Evolutionary conservation across 2,888 invertebrate species (phyloP), one percentile per base, ranked within the genome.

Genomic region (Blastobasis adustella): DNA sequence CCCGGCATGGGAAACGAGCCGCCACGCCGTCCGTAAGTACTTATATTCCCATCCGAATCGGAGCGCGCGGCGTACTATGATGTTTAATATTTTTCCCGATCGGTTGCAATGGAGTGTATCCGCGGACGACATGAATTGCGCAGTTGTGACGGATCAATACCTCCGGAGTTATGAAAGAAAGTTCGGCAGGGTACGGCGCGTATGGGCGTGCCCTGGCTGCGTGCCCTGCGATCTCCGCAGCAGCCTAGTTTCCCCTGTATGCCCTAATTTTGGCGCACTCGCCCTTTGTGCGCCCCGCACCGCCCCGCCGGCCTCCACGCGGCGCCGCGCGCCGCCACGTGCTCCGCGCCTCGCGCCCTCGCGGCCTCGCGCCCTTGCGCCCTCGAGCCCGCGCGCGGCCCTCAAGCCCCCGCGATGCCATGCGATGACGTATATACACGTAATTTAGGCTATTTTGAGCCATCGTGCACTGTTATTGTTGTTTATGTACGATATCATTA

Each of bases 131-230:
- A 79, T 82, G 82, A 84, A 83, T 82, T 81, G 86, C 86, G 86
- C 84, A 85, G 83, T 82, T 82, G 75, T 80, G 82, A 79, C 80
- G 87, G 87, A 87, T 87, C 87, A 82, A 87, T 87, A 86, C 79
- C 78, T 79, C 79, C 83, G 76, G 83, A 86, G 85, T 87, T 87
- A 86, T 87, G 87, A 87, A 87, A 87, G 82, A 79, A 85, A 87
- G 77, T 87, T 86, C 77, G 82, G 82, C 80, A 82, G 79, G 82
- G 83, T 80, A 78, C 78, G 81, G 82, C 79, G 79, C 78, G 80
- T 74, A 75, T 77, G 83, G 84, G 83, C 81, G 84, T 75, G 76
- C 76, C 79, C 76, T 72, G 70, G 23, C 23, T 23, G 83, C 81
- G 84, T 75, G 76, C 76, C 79, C 76, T 72, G 70, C 76, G 78